Evolutionary conservation across 2,797 vertebrate species (phyloP).

Genomic region (Xenops minutus): DNA sequence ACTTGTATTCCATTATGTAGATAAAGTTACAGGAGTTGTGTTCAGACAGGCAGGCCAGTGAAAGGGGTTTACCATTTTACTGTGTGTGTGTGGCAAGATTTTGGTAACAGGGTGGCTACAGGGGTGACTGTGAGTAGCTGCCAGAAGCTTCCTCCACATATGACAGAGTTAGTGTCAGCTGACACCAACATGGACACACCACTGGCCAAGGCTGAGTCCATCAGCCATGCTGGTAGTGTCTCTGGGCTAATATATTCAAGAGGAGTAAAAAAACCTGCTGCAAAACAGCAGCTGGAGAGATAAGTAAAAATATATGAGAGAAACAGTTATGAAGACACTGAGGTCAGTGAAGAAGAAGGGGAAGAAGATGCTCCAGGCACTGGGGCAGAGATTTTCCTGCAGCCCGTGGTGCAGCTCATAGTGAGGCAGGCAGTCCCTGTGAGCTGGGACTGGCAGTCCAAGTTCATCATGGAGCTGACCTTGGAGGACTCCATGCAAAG

Average conservation of each 20-base stretch:
- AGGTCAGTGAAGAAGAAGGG: neutral
- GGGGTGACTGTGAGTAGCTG: neutral
- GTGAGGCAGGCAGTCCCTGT: neutral
- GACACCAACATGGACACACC: neutral
- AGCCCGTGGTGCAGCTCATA: rapidly evolving
- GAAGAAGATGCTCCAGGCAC: rapidly evolving
- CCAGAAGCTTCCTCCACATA: neutral
- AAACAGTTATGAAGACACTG: neutral
- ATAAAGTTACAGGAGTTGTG: neutral
- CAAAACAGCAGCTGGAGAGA: neutral
- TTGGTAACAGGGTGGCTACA: neutral
- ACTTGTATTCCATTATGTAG: neutral
- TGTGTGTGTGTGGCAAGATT: neutral
- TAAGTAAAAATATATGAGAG: neutral
- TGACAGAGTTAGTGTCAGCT: neutral
- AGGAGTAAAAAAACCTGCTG: neutral
- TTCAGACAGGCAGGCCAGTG: neutral
- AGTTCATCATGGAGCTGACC: neutral
- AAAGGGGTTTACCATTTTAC: neutral
- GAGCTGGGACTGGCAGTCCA: no score
- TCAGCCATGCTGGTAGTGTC: rapidly evolving
- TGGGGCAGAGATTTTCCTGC: neutral
- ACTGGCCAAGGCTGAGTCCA: neutral
- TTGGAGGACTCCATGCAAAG: neutral
- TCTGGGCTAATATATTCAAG: neutral